Evolutionary conservation across 2,113 vertebrate genomes (phyloP), one percentile per base, ranked within the genome.

Genomic region (Otolemur garnettii): DNA sequence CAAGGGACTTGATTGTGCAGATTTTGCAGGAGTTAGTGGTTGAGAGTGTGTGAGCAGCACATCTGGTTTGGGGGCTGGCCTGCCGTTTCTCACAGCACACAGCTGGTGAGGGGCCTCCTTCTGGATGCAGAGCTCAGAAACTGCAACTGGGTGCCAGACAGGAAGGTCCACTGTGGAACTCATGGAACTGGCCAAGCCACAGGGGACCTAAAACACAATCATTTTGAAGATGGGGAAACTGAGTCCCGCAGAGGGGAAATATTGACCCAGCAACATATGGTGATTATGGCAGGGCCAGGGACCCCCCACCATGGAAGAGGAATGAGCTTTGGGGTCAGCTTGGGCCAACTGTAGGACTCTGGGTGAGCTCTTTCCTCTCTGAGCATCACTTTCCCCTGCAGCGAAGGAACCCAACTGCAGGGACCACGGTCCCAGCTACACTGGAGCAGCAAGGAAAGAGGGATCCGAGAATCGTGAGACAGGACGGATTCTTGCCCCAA

Each of bases 401-500:
- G 26, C 5, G 14, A 55, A 24, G 38, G 38, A 17, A 21, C n/a
- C 2, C 38, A 2, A 2, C n/a, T 10, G n/a, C n/a, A 0, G 62
- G n/a, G n/a, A 57, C 24, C 24, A 21, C 0, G 17, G 42, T 19
- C 42, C 0, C 0, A 2, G 42, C 42, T 1, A 4, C 0, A 8
- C 42, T 30, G 59, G 57, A 21, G 38, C 12, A 2, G 6, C 0
- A 1, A 7, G 2, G 19, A 15, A 28, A 35, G 59, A 21, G 33
- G 8, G 5, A 22, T 12, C 28, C 1, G 82, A 11, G 53, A 55
- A 11, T 5, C 62, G n/a, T 19, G 77, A 26, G 45, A 33, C 26
- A 0, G 9, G 42, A 33, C 35, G 4, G 53, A 9, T 12, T 42
- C 68, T 42, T 17, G 6, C 38, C 30, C 10, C 1, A 11, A 10